Conservation (phyloP, 2,797 vertebrate species). For the Macropodus opercularis region DNA sequence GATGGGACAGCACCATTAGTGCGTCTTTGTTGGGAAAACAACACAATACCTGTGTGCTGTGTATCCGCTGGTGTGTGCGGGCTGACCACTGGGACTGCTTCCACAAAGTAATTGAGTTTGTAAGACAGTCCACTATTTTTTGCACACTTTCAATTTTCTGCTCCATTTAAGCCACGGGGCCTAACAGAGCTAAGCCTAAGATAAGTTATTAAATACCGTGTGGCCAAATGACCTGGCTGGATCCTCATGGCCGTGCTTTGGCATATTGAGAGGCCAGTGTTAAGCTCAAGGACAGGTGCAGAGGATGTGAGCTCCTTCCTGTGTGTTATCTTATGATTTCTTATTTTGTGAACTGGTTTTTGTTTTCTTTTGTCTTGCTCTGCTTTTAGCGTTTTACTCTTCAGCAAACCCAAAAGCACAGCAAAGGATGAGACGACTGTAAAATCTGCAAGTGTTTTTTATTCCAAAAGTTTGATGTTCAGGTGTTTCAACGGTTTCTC, state of each 20-base stretch:
- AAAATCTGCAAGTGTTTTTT: neutral
- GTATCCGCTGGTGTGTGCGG: slow-evolving; percentile 38
- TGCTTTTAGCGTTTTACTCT: too few species aligned
- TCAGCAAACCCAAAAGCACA: neutral
- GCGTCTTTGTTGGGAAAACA: slow-evolving; percentile 31
- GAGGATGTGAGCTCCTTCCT: too few species aligned
- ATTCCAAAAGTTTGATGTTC: neutral
- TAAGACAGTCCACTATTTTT: slow-evolving; percentile 56
- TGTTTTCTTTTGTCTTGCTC: too few species aligned
- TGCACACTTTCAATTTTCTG: slow-evolving; percentile 64
- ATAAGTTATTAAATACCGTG: slow-evolving; percentile 66
- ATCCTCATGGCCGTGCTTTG: slow-evolving; percentile 9
- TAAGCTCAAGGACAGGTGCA: too few species aligned
- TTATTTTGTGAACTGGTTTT: too few species aligned
- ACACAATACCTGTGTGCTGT: slow-evolving; percentile 23
- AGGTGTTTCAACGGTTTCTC: neutral
- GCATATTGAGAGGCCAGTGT: slow-evolving; percentile 6
- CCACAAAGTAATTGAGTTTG: slow-evolving; percentile 68
- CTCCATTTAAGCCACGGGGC: slow-evolving; percentile 64
- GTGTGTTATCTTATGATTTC: too few species aligned
- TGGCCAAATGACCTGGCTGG: slow-evolving; percentile 51
- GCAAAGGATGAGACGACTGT: neutral
- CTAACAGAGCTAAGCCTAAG: slow-evolving; percentile 48
- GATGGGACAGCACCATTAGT: slow-evolving; percentile 24
- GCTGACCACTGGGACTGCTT: slow-evolving; percentile 47